A percentile compares a stretch with the other conserved stretches of the same genome.
Conservation (phyloP, 2,797 vertebrate species). For the Platalea minor region DNA sequence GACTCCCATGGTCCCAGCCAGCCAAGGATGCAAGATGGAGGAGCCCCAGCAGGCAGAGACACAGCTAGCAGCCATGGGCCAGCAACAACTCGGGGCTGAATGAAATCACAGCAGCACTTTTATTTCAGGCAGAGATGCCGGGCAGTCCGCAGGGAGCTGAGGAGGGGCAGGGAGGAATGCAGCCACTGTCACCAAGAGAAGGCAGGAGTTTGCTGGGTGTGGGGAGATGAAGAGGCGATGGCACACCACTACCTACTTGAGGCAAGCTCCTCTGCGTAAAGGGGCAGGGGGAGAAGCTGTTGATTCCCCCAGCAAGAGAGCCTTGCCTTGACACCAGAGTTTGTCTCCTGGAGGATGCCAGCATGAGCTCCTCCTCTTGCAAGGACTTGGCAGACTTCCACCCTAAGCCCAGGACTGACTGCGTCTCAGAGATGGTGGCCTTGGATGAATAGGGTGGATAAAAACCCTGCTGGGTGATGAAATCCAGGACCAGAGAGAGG, state of each 20-base stretch:
- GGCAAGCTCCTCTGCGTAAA: not conserved
- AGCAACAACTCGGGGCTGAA: not conserved
- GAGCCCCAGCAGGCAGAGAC: not conserved
- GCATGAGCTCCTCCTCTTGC: not conserved
- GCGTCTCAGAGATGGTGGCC: not conserved
- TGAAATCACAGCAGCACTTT: not conserved
- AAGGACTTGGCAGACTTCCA: not conserved
- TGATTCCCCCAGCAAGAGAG: not conserved
- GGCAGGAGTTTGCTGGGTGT: not conserved
- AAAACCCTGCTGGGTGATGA: not conserved
- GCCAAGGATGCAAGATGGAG: not conserved
- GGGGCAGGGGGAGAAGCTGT: not conserved
- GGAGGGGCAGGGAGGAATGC: not conserved
- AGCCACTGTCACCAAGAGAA: not conserved
- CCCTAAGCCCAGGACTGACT: not conserved
- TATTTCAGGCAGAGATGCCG: not conserved
- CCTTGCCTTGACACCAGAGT: not conserved
- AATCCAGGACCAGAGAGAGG: not conserved
- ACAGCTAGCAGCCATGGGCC: not conserved
- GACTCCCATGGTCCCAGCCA: not conserved
- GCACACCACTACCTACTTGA: not conserved
- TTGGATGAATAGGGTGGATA: not conserved
- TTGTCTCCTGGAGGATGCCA: not conserved
- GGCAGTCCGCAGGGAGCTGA: not conserved
- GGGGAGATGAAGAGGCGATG: not conserved